Base-by-base conservation (phyloP, 2,797 vertebrate genomes). In the Chelmon rostratus region DNA sequence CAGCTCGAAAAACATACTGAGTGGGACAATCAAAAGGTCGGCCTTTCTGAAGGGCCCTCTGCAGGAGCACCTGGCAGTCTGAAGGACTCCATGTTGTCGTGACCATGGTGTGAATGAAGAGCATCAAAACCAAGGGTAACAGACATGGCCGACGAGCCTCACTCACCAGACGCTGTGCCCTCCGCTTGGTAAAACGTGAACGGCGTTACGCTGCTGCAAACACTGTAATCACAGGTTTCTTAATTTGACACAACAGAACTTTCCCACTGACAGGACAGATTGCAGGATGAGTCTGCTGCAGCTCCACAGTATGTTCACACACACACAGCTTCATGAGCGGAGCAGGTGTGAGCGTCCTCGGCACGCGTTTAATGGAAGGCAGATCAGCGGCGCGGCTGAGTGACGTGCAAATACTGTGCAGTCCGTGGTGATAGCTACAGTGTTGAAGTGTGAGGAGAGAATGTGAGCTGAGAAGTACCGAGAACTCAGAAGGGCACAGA, bases 251-350 rank as follows among this genome's bases (percentile, higher is more conserved):
- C 76, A 15, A 35, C 83, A 86, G 66, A 89, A 85, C 73, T 88
- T 79, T 61, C 3, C 38, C 18, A 82, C 13, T 86, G 88, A 91
- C 83, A 62, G 81, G 81, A 89, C 93, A 92, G 91, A 88, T 90
- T 93, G 87, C 44, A 8, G 70, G 71, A 83, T 50, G 85, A 44
- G 78, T 81, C 82, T 77, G 76, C 70, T 59, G 69, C 68, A 40
- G 78, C 69, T 42, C 28, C 10, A 5, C 75, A 80, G 63, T 83
- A 73, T 89, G 87, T 84, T 86, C 12, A 25, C n/a, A 42, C 49
- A 42, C 49, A 40, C 44, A n/a, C 76, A 28, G 85, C 87, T 83
- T 84, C 50, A 57, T 88, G 86, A 90, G 76, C 66, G 5, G 65
- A 79, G 75, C 91, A 92, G 86, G 78, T 90, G 87, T 37, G 68